Percentiles rank a stretch among this genome's conserved stretches.
phyloP scores from a whole-genome alignment of 2,797 vertebrate species.

The Trichosurus vulpecula region DNA sequence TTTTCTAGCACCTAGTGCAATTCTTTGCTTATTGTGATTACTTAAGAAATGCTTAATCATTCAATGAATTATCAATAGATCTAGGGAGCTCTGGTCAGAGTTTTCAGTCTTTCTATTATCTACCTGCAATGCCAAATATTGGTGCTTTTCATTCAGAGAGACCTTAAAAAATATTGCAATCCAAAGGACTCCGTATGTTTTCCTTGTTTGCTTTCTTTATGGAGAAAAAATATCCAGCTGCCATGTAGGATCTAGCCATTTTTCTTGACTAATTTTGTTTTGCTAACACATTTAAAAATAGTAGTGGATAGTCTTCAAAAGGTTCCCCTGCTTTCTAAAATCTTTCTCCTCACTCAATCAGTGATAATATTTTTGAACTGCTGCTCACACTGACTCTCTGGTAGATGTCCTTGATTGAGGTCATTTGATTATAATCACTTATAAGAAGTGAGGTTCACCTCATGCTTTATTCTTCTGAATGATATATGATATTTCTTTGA shows the following conservation, averaged over 20 bases:
- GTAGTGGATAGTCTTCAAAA: not conserved
- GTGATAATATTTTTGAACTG: not conserved
- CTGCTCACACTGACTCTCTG: not conserved
- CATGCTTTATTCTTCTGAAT: not conserved
- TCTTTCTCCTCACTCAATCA: not conserved
- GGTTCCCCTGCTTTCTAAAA: not conserved
- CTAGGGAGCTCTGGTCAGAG: not conserved
- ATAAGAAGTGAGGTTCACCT: not conserved
- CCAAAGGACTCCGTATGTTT: not conserved
- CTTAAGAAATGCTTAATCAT: not conserved
- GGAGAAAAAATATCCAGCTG: not conserved
- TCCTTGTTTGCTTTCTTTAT: not conserved
- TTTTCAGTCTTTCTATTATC: not conserved
- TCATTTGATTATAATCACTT: not conserved
- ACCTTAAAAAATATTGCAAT: not conserved
- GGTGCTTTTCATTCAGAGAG: not conserved
- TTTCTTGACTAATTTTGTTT: not conserved
- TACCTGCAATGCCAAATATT: not conserved
- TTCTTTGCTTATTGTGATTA: not conserved
- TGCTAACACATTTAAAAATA: not conserved
- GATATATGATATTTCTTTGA: not conserved
- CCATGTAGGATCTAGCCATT: not conserved
- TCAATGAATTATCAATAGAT: not conserved
- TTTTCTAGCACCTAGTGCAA: not conserved
- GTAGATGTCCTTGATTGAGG: not conserved